Percentiles rank a stretch among this genome's conserved stretches.
These are phyloP conservation scores for Trididemnum miniatum DNA, from an alignment of 23 tunicate species.

Conservation along the genomic window DNA sequence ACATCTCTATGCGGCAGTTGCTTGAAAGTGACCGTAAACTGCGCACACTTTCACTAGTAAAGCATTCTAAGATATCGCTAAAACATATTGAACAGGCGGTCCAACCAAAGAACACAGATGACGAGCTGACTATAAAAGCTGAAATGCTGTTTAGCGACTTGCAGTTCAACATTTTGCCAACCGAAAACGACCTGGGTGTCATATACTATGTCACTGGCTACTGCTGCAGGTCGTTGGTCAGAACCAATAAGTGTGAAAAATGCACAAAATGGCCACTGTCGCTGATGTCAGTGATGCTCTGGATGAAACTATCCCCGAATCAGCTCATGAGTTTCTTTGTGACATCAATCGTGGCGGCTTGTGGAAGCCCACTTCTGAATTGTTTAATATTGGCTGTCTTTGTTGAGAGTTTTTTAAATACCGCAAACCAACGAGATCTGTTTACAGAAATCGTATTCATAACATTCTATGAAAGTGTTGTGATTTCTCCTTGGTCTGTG, in stretches of 20 bases:
- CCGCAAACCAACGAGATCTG: not conserved
- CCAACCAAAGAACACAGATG: not conserved
- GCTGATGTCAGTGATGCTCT: not conserved
- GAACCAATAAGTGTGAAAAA: conserved; percentile 1
- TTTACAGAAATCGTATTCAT: not conserved
- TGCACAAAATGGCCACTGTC: conserved; percentile 11
- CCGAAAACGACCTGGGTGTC: conserved; percentile 7
- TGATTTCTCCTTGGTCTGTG: conserved; percentile 21
- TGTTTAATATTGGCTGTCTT: conserved; percentile 13
- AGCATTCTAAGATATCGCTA: not conserved
- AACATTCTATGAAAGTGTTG: conserved; percentile 6
- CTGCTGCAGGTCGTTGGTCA: conserved; percentile 17
- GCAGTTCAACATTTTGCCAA: conserved; percentile 23
- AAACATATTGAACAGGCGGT: not conserved
- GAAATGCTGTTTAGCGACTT: not conserved
- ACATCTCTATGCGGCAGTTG: conserved; percentile 14
- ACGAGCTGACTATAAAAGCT: not conserved
- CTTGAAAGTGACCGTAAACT: conserved; percentile 4
- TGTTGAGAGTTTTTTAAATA: conserved; percentile 8
- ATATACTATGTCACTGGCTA: conserved; percentile 25
- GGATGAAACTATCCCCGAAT: not conserved
- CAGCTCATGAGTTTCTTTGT: not conserved
- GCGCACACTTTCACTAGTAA: not conserved
- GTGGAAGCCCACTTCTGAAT: conserved; percentile 13
- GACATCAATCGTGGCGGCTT: conserved; percentile 26